A percentile compares a stretch with the other conserved stretches of the same genome.
Evolutionary conservation across 2,888 invertebrate species (phyloP).

Genomic region (Agonopterix heracliana): DNA sequence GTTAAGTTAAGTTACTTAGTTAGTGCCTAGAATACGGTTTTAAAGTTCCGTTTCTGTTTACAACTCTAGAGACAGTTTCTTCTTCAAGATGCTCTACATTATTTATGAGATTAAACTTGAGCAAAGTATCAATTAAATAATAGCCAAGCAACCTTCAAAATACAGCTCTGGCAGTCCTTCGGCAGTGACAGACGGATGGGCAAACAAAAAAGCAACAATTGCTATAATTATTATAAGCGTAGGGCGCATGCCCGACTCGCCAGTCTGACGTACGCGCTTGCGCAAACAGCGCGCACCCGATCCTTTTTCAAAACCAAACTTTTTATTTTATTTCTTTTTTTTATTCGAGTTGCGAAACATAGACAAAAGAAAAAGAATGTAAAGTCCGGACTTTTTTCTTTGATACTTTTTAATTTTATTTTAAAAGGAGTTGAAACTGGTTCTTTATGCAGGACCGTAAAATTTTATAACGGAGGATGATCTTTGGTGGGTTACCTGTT

Average conservation of each 20-base stretch:
- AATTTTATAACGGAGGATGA: constrained; percentile 35
- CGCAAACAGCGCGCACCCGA: constrained; percentile 26
- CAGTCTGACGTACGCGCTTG: constrained; percentile 51
- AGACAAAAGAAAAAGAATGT: constrained; percentile 18
- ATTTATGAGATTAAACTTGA: too few species aligned
- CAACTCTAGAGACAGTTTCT: too few species aligned
- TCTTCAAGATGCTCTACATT: too few species aligned
- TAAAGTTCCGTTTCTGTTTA: too few species aligned
- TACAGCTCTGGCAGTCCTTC: constrained; percentile 23
- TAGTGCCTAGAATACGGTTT: too few species aligned
- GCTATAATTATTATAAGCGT: constrained; percentile 66
- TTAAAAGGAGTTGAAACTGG: constrained; percentile 26
- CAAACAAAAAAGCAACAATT: constrained; percentile 61
- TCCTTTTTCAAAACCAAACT: constrained; percentile 16
- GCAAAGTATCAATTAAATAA: too few species aligned
- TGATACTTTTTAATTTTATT: constrained; percentile 13
- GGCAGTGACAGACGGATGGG: constrained; percentile 36
- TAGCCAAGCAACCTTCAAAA: constrained; percentile 35
- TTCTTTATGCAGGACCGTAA: constrained; percentile 37
- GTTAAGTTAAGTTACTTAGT: too few species aligned
- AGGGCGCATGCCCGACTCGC: constrained; percentile 39
- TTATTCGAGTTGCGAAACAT: constrained; percentile 3
- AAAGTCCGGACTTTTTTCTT: constrained; percentile 2
- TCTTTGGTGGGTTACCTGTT: constrained; percentile 27
- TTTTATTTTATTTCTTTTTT: not conserved